Evolutionary conservation across 2,797 vertebrate genomes (phyloP).

Genomic region (Ispidina lecontei): DNA sequence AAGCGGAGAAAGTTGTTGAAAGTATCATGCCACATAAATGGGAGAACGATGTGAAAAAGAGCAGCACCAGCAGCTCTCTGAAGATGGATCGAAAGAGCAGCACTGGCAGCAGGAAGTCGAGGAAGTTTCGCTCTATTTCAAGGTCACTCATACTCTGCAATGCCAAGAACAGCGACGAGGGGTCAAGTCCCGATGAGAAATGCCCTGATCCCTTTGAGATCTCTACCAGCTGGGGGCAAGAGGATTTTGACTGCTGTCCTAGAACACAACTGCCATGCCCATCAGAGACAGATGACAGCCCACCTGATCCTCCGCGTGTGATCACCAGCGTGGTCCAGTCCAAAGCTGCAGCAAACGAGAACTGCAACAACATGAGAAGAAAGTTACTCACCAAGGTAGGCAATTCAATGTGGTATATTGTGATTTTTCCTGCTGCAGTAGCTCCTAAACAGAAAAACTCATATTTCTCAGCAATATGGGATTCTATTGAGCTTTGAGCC

Average conservation of each 20-base stretch:
- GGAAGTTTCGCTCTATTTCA: conserved; percentile 85
- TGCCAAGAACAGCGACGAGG: conserved; percentile 84
- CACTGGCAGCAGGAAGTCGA: conserved; percentile 78
- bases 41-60: conserved; percentile 69
- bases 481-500: not conserved
- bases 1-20: conserved; percentile 72
- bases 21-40: conserved; percentile 79
- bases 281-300: conserved; percentile 30
- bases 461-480: not conserved
- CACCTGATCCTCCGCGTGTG: conserved; percentile 26
- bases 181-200: conserved; percentile 83
- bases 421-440: not conserved
- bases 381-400: conserved; percentile 89
- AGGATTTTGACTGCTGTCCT: conserved; percentile 59
- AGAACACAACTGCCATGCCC: conserved; percentile 46
- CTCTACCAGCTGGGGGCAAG: conserved; percentile 48
- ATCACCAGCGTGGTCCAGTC: conserved; percentile 35
- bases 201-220: conserved; percentile 72
- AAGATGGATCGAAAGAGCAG: conserved; percentile 85
- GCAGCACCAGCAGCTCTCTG: conserved; percentile 63
- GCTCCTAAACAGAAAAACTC: not conserved
- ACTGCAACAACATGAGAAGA: conserved; percentile 77
- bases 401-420: not conserved
- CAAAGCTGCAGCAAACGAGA: conserved; percentile 66
- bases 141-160: conserved; percentile 91